Base-by-base conservation (phyloP, 2,888 invertebrate genomes). In the Drosophila phalerata region DNA sequence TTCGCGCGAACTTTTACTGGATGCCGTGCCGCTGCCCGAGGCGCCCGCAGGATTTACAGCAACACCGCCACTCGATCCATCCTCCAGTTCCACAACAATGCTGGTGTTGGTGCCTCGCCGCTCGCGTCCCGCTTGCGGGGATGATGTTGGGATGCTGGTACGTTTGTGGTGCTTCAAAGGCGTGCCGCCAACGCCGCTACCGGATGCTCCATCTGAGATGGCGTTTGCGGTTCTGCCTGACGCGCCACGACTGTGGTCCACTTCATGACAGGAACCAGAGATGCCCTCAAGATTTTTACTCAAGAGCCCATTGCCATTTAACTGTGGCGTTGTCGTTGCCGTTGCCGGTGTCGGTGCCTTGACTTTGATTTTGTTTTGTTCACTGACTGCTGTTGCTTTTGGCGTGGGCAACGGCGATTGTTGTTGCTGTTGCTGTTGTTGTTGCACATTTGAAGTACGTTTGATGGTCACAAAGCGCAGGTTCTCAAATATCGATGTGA, bases 401-500 rank as follows among this genome's bases (percentile, higher is more conserved):
- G 79, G 15, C 55, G 73, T 48, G 48, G 77, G 60, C 64, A 73
- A 45, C 52, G 79, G 73, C 15, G 73, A 70, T 40, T 83, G 84
- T 40, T 78, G 79, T 0, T 77, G 19, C 19, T 19, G 19, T 3
- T 73, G 83, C n/a, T 62, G 85, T 13, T 63, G 83, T 30, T 73
- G 74, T 58, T 79, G 90, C 51, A 82, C 71, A 77, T 74, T 78
- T 78, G 89, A 69, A 64, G 85, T 76, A 52, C 89, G 74, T 67
- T 91, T 91, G 69, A 85, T 90, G 69, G 89, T 73, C 78, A 91
- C 91, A 81, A 92, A 88, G 57, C 91, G 91, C 81, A 92, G 85
- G 76, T 92, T 92, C 77, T 92, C 92, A 57, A 92, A 73, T 89
- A 92, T 91, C 81, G 92, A 90, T 68, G 91, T 88, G 73, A 92